Conservation (phyloP, 53 echinoderm and acorn worm species). For the Antedon mediterranea region DNA sequence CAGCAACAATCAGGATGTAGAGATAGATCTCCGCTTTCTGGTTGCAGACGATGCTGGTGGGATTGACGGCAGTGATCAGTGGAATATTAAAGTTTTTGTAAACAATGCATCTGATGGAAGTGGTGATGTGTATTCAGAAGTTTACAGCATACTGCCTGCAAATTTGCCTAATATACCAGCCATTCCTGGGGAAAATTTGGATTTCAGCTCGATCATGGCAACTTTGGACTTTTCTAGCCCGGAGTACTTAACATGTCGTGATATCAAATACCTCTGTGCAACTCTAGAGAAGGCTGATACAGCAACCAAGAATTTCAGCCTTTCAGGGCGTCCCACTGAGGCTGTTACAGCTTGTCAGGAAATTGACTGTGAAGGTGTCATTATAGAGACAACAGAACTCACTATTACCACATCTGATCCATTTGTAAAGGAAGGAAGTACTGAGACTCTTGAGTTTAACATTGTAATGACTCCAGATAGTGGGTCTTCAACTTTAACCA, state of each 20-base stretch:
- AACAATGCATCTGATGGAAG: neutral
- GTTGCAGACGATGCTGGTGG: neutral
- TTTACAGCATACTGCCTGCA: neutral
- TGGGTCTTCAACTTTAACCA: neutral
- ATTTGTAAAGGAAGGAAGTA: neutral
- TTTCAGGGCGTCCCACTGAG: neutral
- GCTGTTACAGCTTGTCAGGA: neutral
- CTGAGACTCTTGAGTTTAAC: neutral
- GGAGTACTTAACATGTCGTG: neutral
- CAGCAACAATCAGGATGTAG: neutral
- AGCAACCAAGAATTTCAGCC: neutral
- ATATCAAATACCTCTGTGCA: neutral
- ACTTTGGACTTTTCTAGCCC: neutral
- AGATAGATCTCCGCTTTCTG: neutral
- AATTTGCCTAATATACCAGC: neutral
- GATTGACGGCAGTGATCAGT: neutral
- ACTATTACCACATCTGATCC: neutral
- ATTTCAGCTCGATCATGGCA: neutral
- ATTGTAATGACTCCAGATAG: neutral
- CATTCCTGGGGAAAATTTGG: neutral
- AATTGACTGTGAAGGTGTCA: neutral
- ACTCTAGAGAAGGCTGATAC: neutral
- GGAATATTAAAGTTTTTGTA: neutral
- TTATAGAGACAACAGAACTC: neutral
- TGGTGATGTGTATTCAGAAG: neutral